These are phyloP conservation scores for Myathropa florea DNA, from an alignment of 2,888 invertebrate genomes.

Conservation along the genomic window DNA sequence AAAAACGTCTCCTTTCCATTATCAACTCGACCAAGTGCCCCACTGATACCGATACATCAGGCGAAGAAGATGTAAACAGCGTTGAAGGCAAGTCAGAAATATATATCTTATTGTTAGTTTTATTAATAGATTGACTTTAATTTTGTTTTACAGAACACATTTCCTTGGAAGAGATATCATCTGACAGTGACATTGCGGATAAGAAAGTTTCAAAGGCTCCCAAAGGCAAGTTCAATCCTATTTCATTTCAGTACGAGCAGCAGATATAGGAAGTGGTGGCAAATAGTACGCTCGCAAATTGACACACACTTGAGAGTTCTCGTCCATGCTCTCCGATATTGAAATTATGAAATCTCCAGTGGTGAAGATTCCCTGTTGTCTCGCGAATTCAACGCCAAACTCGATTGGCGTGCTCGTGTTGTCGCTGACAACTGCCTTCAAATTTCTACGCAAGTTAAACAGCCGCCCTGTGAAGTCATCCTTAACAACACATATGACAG, in stretches of 20 bases:
- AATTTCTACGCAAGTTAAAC: slow-evolving; percentile 76
- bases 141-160: slow-evolving; percentile 81
- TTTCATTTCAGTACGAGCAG: not conserved
- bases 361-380: slow-evolving; percentile 74
- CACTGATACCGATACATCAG: slow-evolving; percentile 79
- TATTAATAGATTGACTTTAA: not conserved
- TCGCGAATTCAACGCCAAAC: slow-evolving; percentile 76
- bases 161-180: slow-evolving; percentile 84
- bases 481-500: slow-evolving; percentile 75
- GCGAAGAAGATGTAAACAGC: slow-evolving; percentile 78
- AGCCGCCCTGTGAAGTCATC: slow-evolving; percentile 72
- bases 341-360: slow-evolving; percentile 79
- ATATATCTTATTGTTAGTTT: not conserved
- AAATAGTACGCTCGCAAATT: slow-evolving; percentile 77
- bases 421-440: slow-evolving; percentile 75
- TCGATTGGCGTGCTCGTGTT: slow-evolving; percentile 74
- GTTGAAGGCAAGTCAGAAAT: slow-evolving; percentile 77
- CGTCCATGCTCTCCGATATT: slow-evolving; percentile 74
- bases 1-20: slow-evolving; percentile 83
- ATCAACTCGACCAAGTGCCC: slow-evolving; percentile 80
- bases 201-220: slow-evolving; percentile 72
- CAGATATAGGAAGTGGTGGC: slow-evolving; percentile 70
- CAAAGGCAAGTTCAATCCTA: slow-evolving; percentile 18
- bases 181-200: slow-evolving; percentile 78
- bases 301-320: slow-evolving; percentile 74